These are phyloP conservation scores for Copidosoma floridanum DNA, from an alignment of 1,140 invertebrate genomes.

Conservation along the genomic window DNA sequence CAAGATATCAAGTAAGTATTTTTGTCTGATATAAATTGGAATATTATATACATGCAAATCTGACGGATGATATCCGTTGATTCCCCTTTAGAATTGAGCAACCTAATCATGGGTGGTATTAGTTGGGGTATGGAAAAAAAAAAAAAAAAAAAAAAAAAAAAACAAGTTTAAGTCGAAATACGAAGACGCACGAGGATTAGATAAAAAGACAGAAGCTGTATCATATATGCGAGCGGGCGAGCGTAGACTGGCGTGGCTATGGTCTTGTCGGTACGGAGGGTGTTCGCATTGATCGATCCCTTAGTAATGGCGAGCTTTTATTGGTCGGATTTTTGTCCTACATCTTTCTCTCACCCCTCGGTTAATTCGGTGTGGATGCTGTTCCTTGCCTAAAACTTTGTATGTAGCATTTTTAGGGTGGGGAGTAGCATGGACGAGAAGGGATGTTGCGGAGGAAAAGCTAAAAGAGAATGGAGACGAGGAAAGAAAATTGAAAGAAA, in stretches of 20 bases:
- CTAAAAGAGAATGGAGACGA: slow-evolving; percentile 8
- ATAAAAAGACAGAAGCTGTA: background rate
- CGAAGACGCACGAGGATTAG: slow-evolving; percentile 2
- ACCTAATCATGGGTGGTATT: slow-evolving; percentile 9
- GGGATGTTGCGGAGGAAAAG: slow-evolving; percentile 24
- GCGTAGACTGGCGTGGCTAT: slow-evolving; percentile 35
- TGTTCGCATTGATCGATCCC: slow-evolving; percentile 54
- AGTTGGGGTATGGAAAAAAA: slow-evolving; percentile 4
- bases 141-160: background rate
- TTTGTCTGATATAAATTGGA: slow-evolving; percentile 9
- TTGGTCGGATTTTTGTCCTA: slow-evolving; percentile 36
- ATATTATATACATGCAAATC: background rate
- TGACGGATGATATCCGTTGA: background rate
- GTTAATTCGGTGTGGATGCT: slow-evolving; percentile 29
- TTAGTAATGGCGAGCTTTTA: slow-evolving; percentile 40
- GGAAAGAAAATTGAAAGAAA: too few species aligned
- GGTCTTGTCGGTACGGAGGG: slow-evolving; percentile 50
- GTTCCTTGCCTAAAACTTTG: slow-evolving; percentile 21
- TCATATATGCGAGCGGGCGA: background rate
- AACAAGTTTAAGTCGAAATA: slow-evolving; percentile 2
- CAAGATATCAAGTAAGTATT: slow-evolving; percentile 20
- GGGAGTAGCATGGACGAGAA: slow-evolving; percentile 15
- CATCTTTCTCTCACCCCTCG: slow-evolving; percentile 30
- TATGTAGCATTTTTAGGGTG: slow-evolving; percentile 15
- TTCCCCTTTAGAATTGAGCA: background rate